Percentiles rank a stretch among this genome's conserved stretches.
Conservation (phyloP, 2,113 vertebrate genomes). For the Albula glossodonta region DNA sequence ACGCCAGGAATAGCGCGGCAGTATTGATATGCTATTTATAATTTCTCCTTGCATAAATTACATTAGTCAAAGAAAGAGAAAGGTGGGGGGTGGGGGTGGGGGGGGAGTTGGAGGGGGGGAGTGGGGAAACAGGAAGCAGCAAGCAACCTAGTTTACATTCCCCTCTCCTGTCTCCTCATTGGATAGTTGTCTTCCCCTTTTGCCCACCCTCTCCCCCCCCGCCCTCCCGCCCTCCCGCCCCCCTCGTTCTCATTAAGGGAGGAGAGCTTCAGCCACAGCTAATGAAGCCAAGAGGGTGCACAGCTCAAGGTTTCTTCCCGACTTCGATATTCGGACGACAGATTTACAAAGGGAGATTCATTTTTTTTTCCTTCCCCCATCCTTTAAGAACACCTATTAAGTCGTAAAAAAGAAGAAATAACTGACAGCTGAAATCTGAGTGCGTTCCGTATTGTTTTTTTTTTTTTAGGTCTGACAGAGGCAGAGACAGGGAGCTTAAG, state of each 20-base stretch:
- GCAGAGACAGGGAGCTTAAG: not conserved
- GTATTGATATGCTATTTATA: conserved; percentile 73
- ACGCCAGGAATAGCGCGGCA: conserved; percentile 52
- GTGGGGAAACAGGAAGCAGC: not conserved
- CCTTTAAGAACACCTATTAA: not conserved
- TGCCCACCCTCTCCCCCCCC: conserved; percentile 28
- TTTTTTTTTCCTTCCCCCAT: not conserved
- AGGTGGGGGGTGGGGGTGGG: not conserved
- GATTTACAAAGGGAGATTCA: not conserved
- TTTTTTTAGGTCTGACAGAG: not conserved
- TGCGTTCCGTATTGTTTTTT: not conserved
- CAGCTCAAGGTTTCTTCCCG: not conserved
- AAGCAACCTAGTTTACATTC: conserved; percentile 47
- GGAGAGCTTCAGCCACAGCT: conserved; percentile 38
- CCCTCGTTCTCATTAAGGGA: conserved; percentile 50
- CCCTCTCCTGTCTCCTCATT: conserved; percentile 40
- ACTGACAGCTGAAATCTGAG: not conserved
- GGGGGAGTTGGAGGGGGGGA: not conserved
- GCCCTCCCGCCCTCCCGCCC: conserved; percentile 13
- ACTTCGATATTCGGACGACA: conserved; percentile 17
- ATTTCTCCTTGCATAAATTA: conserved; percentile 70
- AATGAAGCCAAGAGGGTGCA: conserved; percentile 50
- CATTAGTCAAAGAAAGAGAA: conserved; percentile 61
- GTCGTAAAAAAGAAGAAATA: not conserved
- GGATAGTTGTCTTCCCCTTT: conserved; percentile 42